Base-by-base conservation (phyloP, 1,140 invertebrate genomes). In the Oncopodura yosiiana region DNA sequence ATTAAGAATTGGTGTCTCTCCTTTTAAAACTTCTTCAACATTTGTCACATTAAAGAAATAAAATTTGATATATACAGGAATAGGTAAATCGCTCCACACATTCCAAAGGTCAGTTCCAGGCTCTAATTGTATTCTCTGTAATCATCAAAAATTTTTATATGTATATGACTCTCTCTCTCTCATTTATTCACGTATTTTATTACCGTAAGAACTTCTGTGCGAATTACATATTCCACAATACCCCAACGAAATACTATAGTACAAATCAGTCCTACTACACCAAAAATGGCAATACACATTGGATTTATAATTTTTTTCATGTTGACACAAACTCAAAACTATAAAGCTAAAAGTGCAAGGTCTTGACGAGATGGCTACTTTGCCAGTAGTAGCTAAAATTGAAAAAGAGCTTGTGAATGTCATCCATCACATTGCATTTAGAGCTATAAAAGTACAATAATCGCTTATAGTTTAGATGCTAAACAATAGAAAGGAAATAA, bases 21-120 rank as follows among this genome's bases (percentile, higher is more conserved):
- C 73, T 43, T 66, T 55, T 11, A 65, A 8, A 12, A 76, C 67
- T 48, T 72, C 71, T 0, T 68, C 56, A 5, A 67, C 61, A 65
- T 77, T 77, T 16, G 65, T 69, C 4, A 75, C 53, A 60, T 76
- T 69, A 57, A 76, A 77, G 55, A 77, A 65, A 53, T 70, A 74
- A 49, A 75, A 66, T 62, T 72, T 70, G 53, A 74, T 66, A 45
- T 71, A 72, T 11, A 76, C 68, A 24, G 75, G 74, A 11, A 75
- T 65, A 12, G 73, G 70, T 14, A 70, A 63, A 12, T 71, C 66
- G 26, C 64, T 64, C 74, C 74, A 76, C 23, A 70, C 37, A 11
- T 58, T 29, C 52, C 56, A 65, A 3, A 58, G 29, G 16, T 54
- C 24, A 23, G 42, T 58, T 23, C 63, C 63, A 18, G 49, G 49